Percentiles rank a stretch among this genome's conserved stretches.
Evolutionary conservation across 92 coral and sea anemone genomes (phyloP).

Genomic region (Meandrina meandrites): DNA sequence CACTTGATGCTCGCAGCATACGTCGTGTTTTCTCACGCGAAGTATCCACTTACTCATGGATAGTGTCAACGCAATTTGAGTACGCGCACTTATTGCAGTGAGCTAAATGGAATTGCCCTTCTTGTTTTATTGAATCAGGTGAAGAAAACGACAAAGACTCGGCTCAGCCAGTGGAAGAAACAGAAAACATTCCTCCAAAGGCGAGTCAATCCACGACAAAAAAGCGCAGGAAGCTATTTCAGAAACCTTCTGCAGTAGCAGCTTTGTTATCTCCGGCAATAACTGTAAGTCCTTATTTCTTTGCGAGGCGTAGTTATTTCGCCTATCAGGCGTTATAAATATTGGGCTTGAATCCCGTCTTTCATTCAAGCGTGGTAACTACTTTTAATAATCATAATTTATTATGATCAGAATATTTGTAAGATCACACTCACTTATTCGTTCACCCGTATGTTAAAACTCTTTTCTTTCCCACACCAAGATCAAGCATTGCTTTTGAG

Average conservation of each 20-base stretch:
- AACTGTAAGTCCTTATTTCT: conserved; percentile 1
- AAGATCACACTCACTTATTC: no score
- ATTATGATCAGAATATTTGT: no score
- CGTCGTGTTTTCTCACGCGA: no score
- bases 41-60: not conserved
- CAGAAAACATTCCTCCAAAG: conserved; percentile 37
- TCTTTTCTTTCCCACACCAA: no score
- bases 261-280: conserved; percentile 16
- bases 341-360: not conserved
- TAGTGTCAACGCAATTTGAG: no score
- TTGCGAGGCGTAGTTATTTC: not conserved
- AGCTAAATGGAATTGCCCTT: not conserved
- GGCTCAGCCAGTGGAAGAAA: not conserved
- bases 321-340: not conserved
- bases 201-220: conserved; percentile 14
- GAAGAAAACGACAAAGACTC: not conserved
- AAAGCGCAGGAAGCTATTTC: conserved; percentile 24
- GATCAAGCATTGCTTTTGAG: no score
- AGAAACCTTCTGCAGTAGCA: conserved; percentile 17
- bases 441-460: no score
- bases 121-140: not conserved
- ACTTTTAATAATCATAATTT: no score
- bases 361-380: not conserved
- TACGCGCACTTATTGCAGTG: not conserved
- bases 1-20: no score